Base-by-base conservation (phyloP, 2,113 vertebrate species). In the Esox niger region DNA sequence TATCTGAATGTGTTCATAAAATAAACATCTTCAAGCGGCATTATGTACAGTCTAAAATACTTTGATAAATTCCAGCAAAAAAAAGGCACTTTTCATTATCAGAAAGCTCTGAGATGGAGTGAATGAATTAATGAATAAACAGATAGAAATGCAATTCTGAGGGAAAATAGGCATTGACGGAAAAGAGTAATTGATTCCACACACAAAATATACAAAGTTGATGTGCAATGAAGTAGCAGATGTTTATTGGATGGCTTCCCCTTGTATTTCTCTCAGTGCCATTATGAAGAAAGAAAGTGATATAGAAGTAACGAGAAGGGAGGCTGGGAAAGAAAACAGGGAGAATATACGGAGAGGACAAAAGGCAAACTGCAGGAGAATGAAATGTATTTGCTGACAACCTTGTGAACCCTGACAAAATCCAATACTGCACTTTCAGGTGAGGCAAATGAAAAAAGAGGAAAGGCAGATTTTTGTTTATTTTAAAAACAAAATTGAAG, bases 401-500 rank as follows among this genome's bases (percentile, higher is more conserved):
- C 80, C 82, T 73, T 67, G 26, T 62, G 78, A 85, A 86, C 82
- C 58, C 33, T 62, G 78, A 81, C 69, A 61, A 72, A 73, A 75
- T 71, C 64, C 54, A 67, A 68, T 73, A 60, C 20, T 30, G 61
- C 35, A 61, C 60, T 71, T 67, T 69, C 71, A 69, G 54, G 49
- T 67, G 60, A 61, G 65, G 59, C 59, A 78, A 43, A 78, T 65
- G 70, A 57, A 27, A 79, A 52, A 35, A 20, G 38, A 68, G 69
- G 74, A 72, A 74, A 71, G 43, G 60, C 68, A 61, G 72, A 69
- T 80, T 85, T 78, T 74, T 72, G 79, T 82, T 79, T 84, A 69
- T 86, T 73, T 78, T 73, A 68, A 65, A 68, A 74, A 86, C 75
- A 89, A 83, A 82, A 82, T 82, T 83, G 80, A 86, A 82, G 74